These are phyloP conservation scores for Nebria ingens DNA, from an alignment of 1,140 invertebrate genomes.

Conservation along the genomic window DNA sequence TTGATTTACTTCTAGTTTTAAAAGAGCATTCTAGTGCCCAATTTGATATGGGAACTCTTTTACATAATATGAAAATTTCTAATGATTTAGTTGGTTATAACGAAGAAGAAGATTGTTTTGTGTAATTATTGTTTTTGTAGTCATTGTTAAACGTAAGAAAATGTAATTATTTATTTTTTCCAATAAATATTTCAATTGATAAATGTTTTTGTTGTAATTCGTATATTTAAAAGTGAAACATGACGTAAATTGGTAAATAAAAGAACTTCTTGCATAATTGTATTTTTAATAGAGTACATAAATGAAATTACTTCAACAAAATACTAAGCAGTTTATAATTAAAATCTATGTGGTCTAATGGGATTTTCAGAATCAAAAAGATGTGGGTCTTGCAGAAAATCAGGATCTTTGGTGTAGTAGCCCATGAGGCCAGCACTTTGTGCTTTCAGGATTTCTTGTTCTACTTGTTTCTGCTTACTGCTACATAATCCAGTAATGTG, in stretches of 20 bases:
- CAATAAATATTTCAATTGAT: background rate
- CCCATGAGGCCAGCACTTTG: conserved; percentile 67
- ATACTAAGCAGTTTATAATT: no score
- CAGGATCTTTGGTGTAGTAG: conserved; percentile 60
- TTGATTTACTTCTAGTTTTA: background rate
- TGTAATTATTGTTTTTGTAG: no score
- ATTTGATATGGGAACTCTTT: background rate
- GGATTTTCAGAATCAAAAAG: conserved; percentile 78
- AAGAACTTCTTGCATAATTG: no score
- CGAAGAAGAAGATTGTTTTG: background rate
- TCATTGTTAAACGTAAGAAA: background rate
- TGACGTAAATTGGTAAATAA: no score
- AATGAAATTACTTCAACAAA: no score
- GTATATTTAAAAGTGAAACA: no score
- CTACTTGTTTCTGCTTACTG: conserved; percentile 57
- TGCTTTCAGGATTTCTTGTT: conserved; percentile 60
- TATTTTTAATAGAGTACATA: no score
- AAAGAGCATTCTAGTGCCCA: background rate
- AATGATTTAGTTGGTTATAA: background rate
- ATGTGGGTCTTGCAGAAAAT: conserved; percentile 72
- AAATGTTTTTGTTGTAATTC: no score
- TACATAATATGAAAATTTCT: background rate
- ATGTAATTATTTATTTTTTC: background rate
- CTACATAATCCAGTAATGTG: conserved; percentile 86
- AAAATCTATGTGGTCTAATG: conserved; percentile 67